Base-by-base conservation (phyloP, 37 sponge, comb jelly and placozoan species). In the Eunapius fragilis region DNA sequence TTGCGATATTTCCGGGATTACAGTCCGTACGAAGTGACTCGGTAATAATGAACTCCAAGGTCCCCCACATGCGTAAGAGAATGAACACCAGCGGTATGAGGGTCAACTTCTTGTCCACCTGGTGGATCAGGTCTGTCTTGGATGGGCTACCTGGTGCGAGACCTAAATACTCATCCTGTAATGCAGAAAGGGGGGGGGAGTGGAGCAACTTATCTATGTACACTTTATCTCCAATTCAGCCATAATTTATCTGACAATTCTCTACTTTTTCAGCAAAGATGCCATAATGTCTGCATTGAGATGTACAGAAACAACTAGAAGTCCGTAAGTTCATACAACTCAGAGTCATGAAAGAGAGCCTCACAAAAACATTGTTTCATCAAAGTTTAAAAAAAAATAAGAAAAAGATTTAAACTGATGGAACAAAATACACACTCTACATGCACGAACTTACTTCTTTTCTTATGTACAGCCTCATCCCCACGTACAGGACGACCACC, bases 31-130 rank as follows among this genome's bases (percentile, higher is more conserved):
- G 7, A 3, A 3, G 22, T 1, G 17, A 7, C 25, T 32, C 31
- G 4, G 81, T 41, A 0, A 87, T 6, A 31, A 93, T n/a, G 76
- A 90, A 90, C 79, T 90, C 84, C 19, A 93, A 19, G 34, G 91
- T 93, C 0, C 94, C 94, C 94, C 94, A 93, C 69, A 90, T 84
- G 35, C 94, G 72, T 17, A 93, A 68, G 0, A 93, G 72, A 72
- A 93, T 80, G 85, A 93, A 93, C 10, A 87, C 30, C 2, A 87
- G 0, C 2, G 94, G 94, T 25, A 93, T 89, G 25, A 72, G 36
- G 17, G 85, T 48, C 9, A 92, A 77, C 47, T 84, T 87, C 9
- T 50, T 72, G 71, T 92, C 87, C 26, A 76, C 74, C 33, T 34
- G 85, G 30, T 68, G 70, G 45, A 89, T 35, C 11, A 76, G 72